Percentiles rank a stretch among this genome's conserved stretches.
Evolutionary conservation across 2,888 invertebrate species (phyloP).

Genomic region (Ormyrus rosae): DNA sequence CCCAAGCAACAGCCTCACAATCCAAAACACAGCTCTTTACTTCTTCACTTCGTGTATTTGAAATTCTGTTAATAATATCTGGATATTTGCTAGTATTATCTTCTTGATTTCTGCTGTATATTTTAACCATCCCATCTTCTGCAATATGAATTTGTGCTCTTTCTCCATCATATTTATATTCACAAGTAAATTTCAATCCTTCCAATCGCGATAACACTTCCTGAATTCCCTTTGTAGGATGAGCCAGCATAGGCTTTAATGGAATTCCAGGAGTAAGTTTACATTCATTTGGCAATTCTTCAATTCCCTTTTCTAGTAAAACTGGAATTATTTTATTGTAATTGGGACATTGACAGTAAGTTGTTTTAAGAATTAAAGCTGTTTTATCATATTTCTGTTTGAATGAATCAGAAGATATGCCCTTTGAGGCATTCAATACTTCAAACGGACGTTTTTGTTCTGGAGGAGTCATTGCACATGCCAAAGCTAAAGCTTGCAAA

Average conservation of each 20-base stretch:
- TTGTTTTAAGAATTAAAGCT: slow-evolving; percentile 89
- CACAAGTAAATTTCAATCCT: slow-evolving; percentile 94
- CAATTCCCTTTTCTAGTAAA: slow-evolving; percentile 86
- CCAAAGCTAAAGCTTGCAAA: slow-evolving; percentile 88
- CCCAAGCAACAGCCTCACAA: slow-evolving; percentile 98
- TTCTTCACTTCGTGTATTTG: slow-evolving; percentile 77
- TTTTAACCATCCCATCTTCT: slow-evolving; percentile 83
- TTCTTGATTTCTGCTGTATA: slow-evolving; percentile 98
- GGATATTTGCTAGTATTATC: slow-evolving; percentile 97
- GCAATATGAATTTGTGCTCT: slow-evolving; percentile 90
- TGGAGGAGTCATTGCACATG: slow-evolving; percentile 88
- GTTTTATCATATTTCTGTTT: slow-evolving; percentile 87
- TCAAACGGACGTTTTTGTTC: slow-evolving; percentile 81
- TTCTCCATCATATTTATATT: slow-evolving; percentile 99
- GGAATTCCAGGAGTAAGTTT: slow-evolving; percentile 94
- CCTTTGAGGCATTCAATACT: slow-evolving; percentile 81
- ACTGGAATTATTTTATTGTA: slow-evolving; percentile 90
- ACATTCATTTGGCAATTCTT: slow-evolving; percentile 86
- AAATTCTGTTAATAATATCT: slow-evolving; percentile 88
- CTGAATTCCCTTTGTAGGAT: slow-evolving; percentile 95
- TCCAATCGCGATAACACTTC: slow-evolving; percentile 90
- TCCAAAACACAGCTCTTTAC: slow-evolving; percentile 93
- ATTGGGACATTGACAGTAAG: slow-evolving; percentile 97
- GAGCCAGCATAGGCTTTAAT: slow-evolving; percentile 98
- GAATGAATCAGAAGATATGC: slow-evolving; percentile 81